Base-by-base conservation (phyloP, 2,888 invertebrate species). In the Philaethria dido region DNA sequence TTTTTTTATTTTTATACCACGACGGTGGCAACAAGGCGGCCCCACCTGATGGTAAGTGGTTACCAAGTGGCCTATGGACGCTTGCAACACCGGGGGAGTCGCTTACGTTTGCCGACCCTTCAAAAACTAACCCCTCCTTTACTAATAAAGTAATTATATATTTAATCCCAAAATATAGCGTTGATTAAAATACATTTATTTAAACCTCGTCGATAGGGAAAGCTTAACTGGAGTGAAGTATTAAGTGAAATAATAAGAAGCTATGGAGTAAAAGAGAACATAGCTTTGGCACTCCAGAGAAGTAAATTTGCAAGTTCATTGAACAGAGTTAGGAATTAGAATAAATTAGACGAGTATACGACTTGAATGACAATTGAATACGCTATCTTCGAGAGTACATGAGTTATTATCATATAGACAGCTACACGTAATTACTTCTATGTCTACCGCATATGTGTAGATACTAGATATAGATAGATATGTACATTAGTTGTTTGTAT, bases 271-370 rank as follows among this genome's bases (percentile, higher is more conserved):
- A n/a, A 57, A 52, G 60, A 52, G 50, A 44, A 64, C 50, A 50
- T 47, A 29, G 59, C 59, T 60, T 64, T 44, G 64, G 64, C 59
- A 65, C 47, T 62, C 48, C n/a, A n/a, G n/a, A n/a, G n/a, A 50
- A 62, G 44, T 62, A 62, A 62, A 62, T 62, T 62, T 62, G 62
- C 48, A 62, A 62, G 62, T 62, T 50, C 59, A 65, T 44, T 65
- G 64, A 65, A 65, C 59, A 60, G 60, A 33, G 60, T 65, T 65
- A 65, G 44, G 59, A 65, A 29, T n/a, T 65, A 33, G 64, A 60
- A 65, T 65, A 65, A 65, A 65, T 65, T 59, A 65, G 48, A 65
- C 25, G 33, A 60, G 59, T 45, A 4, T 29, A 57, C 42, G 57
- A 57, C 42, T 42, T n/a, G 16, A 57, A 57, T 42, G n/a, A 57